Evolutionary conservation across 2,113 vertebrate species (phyloP).

Genomic region (Campylomormyrus numenius): DNA sequence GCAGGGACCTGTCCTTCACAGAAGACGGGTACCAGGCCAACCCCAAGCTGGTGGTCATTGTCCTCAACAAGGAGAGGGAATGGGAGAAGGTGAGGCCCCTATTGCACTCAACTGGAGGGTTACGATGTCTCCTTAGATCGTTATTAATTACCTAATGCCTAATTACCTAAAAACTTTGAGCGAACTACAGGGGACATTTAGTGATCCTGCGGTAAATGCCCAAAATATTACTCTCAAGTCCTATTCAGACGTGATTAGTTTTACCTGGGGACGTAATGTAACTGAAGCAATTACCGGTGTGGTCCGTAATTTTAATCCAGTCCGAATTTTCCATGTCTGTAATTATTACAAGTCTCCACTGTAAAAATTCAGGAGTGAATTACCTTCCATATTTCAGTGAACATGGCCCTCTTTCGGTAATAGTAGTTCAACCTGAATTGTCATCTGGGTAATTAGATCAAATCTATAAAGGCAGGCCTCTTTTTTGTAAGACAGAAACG

Average conservation of each 20-base stretch:
- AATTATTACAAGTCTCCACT: background rate
- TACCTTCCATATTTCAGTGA: background rate
- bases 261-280: background rate
- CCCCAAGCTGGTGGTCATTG: slow-evolving; percentile 89
- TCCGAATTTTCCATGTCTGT: background rate
- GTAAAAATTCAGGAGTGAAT: background rate
- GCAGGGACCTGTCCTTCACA: slow-evolving; percentile 92
- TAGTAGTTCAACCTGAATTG: background rate
- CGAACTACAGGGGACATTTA: slow-evolving; percentile 29
- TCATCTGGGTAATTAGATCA: background rate
- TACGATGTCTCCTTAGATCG: background rate
- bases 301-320: background rate
- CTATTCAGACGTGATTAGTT: background rate
- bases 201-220: slow-evolving; percentile 31
- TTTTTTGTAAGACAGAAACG: background rate
- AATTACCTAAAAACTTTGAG: slow-evolving; percentile 23
- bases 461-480: background rate
- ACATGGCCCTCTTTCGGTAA: background rate
- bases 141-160: slow-evolving; percentile 33
- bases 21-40: slow-evolving; percentile 91
- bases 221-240: background rate
- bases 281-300: background rate
- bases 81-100: slow-evolving; percentile 89
- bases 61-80: slow-evolving; percentile 85
- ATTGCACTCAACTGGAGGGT: background rate